A percentile compares a stretch with the other conserved stretches of the same genome.
These are phyloP conservation scores for Gasterosteus nipponicus DNA, from an alignment of 2,113 vertebrate genomes.

Conservation along the genomic window DNA sequence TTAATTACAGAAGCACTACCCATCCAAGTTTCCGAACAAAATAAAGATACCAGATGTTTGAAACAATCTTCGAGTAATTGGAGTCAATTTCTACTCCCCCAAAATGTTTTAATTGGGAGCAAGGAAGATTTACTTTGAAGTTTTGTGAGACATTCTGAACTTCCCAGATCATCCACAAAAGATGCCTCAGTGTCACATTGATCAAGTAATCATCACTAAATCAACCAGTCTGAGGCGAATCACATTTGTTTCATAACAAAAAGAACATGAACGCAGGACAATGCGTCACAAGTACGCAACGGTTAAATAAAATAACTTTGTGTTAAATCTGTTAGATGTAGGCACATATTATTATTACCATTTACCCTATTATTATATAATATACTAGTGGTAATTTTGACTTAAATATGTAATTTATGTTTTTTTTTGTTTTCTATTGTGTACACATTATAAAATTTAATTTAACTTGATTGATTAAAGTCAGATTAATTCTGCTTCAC, in stretches of 20 bases:
- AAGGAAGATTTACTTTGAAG: background rate
- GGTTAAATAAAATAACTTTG: too few relatives aligned
- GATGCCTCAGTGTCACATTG: background rate
- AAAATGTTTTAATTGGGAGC: slow-evolving; percentile 4
- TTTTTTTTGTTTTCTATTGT: background rate
- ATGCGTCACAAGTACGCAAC: background rate
- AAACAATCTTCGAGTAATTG: too few relatives aligned
- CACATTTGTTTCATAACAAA: slow-evolving; percentile 7
- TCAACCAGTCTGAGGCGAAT: slow-evolving; percentile 15
- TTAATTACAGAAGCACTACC: slow-evolving; percentile 37
- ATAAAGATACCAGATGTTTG: slow-evolving; percentile 12
- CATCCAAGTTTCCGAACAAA: slow-evolving; percentile 15
- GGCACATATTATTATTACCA: background rate
- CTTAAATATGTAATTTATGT: background rate
- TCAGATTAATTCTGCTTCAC: slow-evolving; percentile 10
- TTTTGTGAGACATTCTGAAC: slow-evolving; percentile 8
- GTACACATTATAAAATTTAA: background rate
- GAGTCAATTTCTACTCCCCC: slow-evolving; percentile 5
- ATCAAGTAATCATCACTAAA: slow-evolving; percentile 18
- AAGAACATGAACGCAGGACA: background rate
- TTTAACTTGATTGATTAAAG: slow-evolving; percentile 21
- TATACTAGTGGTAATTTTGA: too few relatives aligned
- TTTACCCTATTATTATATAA: too few relatives aligned
- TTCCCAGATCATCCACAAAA: background rate
- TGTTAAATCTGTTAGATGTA: background rate